Percentiles rank a stretch among this genome's conserved stretches.
phyloP scores from a whole-genome alignment of 2,113 vertebrate genomes.

The Podarcis raffonei region DNA sequence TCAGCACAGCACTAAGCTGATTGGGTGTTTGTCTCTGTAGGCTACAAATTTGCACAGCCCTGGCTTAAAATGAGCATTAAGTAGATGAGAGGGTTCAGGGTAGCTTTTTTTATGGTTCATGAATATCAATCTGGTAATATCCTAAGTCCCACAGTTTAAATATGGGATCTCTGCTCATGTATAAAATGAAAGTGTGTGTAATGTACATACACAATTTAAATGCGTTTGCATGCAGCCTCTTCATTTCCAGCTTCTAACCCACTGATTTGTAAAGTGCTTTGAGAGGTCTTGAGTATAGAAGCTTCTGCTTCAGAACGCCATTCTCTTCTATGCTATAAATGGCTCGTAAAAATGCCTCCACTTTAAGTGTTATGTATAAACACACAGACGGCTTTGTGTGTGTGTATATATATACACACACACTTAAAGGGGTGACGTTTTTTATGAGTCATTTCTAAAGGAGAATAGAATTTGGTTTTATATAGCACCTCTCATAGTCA shows the following conservation, averaged over 20 bases:
- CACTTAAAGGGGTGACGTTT: constrained; percentile 9
- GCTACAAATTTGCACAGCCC: background rate
- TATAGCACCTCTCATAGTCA: background rate
- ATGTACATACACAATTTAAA: constrained; percentile 1
- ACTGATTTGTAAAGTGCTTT: constrained; percentile 44
- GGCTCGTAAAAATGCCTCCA: constrained; percentile 32
- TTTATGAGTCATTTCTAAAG: constrained; percentile 42
- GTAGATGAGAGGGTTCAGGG: background rate
- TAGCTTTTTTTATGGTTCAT: background rate
- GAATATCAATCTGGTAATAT: background rate
- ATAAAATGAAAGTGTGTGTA: constrained; percentile 17
- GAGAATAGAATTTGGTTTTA: constrained; percentile 18
- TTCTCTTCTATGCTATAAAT: constrained; percentile 31
- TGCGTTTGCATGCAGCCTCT: constrained; percentile 2
- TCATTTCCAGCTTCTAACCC: constrained; percentile 30
- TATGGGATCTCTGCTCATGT: background rate
- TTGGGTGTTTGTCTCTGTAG: background rate
- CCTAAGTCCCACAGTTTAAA: constrained; percentile 36
- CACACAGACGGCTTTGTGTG: background rate
- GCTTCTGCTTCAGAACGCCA: constrained; percentile 14
- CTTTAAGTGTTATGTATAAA: constrained; percentile 21
- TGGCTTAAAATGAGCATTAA: background rate
- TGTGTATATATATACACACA: background rate
- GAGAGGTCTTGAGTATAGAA: constrained; percentile 12
- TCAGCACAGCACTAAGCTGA: background rate